Percentiles rank a stretch among this genome's conserved stretches.
Evolutionary conservation across 1,140 invertebrate species (phyloP).

Genomic region (Cryptotermes secundus): DNA sequence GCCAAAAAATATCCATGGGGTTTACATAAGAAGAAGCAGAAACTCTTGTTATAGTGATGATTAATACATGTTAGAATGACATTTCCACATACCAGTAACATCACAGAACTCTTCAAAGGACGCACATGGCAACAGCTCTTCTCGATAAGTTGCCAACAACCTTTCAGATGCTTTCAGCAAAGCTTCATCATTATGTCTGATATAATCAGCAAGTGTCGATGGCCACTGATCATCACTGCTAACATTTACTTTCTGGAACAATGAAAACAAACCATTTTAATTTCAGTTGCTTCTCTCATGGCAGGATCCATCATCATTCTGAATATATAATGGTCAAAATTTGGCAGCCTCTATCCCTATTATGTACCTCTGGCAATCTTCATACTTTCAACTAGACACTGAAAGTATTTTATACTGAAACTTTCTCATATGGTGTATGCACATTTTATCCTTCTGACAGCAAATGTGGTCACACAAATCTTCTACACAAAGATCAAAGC

Average conservation of each 20-base stretch:
- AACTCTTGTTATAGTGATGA: not conserved
- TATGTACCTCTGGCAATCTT: no score
- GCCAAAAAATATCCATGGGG: no score
- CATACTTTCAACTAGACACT: no score
- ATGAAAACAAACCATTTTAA: not conserved
- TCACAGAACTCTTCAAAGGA: constrained; percentile 90
- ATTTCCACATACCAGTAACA: constrained; percentile 65
- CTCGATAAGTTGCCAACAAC: constrained; percentile 77
- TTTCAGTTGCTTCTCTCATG: no score
- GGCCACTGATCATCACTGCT: constrained; percentile 78
- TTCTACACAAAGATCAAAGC: no score
- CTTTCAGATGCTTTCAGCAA: constrained; percentile 85
- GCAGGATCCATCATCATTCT: no score
- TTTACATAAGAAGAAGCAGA: not conserved
- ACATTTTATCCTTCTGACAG: no score
- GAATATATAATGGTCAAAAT: no score
- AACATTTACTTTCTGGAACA: constrained; percentile 66
- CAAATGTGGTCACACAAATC: no score
- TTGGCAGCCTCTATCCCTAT: no score
- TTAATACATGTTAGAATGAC: not conserved
- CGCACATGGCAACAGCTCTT: constrained; percentile 86
- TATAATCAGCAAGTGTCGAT: constrained; percentile 84
- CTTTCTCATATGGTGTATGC: no score
- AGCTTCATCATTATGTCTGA: constrained; percentile 89
- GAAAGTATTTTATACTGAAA: no score